Base-by-base conservation (phyloP, 1,140 invertebrate species). In the Pemphigus obesinymphae region DNA sequence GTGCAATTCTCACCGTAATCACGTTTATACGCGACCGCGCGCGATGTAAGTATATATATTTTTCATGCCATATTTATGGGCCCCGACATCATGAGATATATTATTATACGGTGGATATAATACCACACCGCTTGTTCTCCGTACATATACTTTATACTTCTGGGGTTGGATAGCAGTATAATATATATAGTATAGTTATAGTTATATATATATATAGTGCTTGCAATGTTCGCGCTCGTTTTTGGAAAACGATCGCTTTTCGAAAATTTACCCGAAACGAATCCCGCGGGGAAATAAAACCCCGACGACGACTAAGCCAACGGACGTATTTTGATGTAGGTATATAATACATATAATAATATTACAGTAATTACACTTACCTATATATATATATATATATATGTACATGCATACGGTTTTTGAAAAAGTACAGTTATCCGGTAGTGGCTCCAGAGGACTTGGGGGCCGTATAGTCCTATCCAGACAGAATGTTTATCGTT, bases 1-100 rank as follows among this genome's bases (percentile, higher is more conserved):
- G 53, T 58, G 55, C 76, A 43, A 80, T 80, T 80, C 55, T 80
- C 76, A 61, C 76, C 55, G 76, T 80, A 80, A 80, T 80, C 76
- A 80, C 76, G 76, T 80, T 80, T 80, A 40, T 31, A 6, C 76
- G 23, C 73, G 29, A 11, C 26, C 23, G 11, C 70, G 68, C 23
- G 11, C 50, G 50, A 73, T 73, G 70, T 73, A 73, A 73, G 70
- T 37, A 31, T 31, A 72, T 72, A 50, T 73, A 73, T 73, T 48
- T 73, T 31, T 73, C 70, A 73, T 73, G 70, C 43, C 70, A 29
- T 73, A 73, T 73, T 73, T 73, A 48, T 48, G 23, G 34, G 15
- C 70, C 29, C n/a, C 26, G 40, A n/a, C 34, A 43, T 26, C 37
- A n/a, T 10, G 34, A 4, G 61, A n/a, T n/a, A n/a, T n/a, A n/a